These are phyloP conservation scores for Synanthedon formicaeformis DNA, from an alignment of 2,888 invertebrate genomes.

Conservation along the genomic window DNA sequence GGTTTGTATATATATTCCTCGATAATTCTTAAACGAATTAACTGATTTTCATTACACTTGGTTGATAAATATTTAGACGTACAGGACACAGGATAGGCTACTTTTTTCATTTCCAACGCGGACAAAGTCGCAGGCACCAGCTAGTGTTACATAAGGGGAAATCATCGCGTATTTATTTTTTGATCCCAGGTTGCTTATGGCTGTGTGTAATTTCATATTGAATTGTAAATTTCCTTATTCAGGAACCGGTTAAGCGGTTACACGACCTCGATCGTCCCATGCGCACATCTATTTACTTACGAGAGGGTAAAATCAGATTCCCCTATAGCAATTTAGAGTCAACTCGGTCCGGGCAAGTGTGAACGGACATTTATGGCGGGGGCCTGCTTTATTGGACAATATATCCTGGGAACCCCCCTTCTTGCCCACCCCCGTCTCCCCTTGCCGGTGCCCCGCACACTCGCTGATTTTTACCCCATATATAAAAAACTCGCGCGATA, in stretches of 20 bases:
- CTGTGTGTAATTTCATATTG: slow-evolving; percentile 1
- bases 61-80: too few relatives aligned
- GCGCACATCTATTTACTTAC: too few relatives aligned
- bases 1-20: too few relatives aligned
- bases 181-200: background rate
- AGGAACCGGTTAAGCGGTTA: too few relatives aligned
- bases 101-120: too few relatives aligned
- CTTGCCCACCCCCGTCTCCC: slow-evolving; percentile 16
- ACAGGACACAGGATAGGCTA: too few relatives aligned
- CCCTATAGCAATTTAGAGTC: slow-evolving; percentile 43
- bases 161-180: too few relatives aligned
- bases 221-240: slow-evolving; percentile 7
- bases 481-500: slow-evolving; percentile 29
- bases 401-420: slow-evolving; percentile 28
- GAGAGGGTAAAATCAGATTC: slow-evolving; percentile 18
- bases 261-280: too few relatives aligned
- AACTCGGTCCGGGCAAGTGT: slow-evolving; percentile 28
- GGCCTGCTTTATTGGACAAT: slow-evolving; percentile 56
- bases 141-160: too few relatives aligned
- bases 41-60: too few relatives aligned
- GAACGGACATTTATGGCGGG: slow-evolving; percentile 43
- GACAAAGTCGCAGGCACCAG: too few relatives aligned
- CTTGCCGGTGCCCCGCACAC: slow-evolving; percentile 6
- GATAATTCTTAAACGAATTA: too few relatives aligned
- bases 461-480: slow-evolving; percentile 28